Evolutionary conservation across 53 echinoderm and acorn worm genomes (phyloP), one percentile per base, ranked within the genome.

Genomic region (Luidia sarsii): DNA sequence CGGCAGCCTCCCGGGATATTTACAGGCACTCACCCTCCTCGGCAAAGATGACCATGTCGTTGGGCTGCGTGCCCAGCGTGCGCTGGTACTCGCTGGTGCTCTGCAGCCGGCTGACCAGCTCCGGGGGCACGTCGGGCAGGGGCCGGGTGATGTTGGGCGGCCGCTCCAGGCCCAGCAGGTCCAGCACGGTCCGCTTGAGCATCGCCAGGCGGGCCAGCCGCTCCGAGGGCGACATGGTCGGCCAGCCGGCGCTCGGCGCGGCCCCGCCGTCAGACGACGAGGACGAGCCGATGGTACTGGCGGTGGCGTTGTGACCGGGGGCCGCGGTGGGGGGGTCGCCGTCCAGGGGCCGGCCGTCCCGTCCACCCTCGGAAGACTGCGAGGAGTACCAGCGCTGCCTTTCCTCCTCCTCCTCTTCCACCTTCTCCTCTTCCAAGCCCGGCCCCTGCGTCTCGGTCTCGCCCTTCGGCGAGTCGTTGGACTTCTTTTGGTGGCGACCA

Each of bases 121-220:
- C 75, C 0, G 56, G 14, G 0, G 75, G 75, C 14, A 75, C 38
- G 7, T 75, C 59, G 3, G 60, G 75, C 27, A 43, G 27, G 4
- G 57, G 41, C 18, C 41, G 29, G 41, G 75, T 75, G 2, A 75
- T 45, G n/a, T 57, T 75, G 3, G 75, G 75, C 11, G 75, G 75
- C 18, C 29, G 27, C 25, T 57, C 41, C 31, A 75, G 57, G 28
- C 75, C 75, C 21, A 75, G 41, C 41, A 43, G 37, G 2, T 59
- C 57, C 20, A 75, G 59, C 18, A 75, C 27, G 20, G 28, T 30
- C 45, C 57, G 57, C 59, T 75, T 75, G n/a, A 75, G 29, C 57
- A 75, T 75, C 11, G 52, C 57, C 7, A 75, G 43, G 20, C 60
- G 38, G 16, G 9, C 18, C 1, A 41, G 19, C 7, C 60, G 37